A percentile compares a stretch with the other conserved stretches of the same genome.
These are phyloP conservation scores for Peromyscus maniculatus DNA, from an alignment of 2,113 vertebrate species.

Conservation along the genomic window DNA sequence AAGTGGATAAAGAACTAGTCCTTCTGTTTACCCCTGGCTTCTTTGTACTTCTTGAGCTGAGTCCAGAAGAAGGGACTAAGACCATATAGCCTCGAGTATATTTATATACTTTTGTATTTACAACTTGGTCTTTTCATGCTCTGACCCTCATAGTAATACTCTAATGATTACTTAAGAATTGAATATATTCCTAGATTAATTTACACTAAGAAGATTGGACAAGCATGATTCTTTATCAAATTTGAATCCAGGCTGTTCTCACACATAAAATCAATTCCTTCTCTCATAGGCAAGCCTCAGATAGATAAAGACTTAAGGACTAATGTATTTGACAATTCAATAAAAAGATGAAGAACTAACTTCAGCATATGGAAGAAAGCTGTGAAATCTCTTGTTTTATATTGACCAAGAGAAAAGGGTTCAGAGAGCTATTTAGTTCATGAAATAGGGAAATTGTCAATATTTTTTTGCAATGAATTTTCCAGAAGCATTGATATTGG, in stretches of 20 bases:
- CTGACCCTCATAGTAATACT: background rate
- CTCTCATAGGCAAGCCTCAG: background rate
- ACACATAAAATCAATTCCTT: background rate
- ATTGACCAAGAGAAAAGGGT: background rate
- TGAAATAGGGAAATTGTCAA: background rate
- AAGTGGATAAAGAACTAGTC: background rate
- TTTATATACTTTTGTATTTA: constrained; percentile 43
- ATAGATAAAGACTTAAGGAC: background rate
- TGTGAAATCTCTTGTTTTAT: constrained; percentile 8
- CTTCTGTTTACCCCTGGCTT: background rate
- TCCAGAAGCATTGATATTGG: background rate
- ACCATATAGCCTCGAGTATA: background rate
- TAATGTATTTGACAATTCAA: background rate
- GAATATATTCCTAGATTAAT: constrained; percentile 10
- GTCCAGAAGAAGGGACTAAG: background rate
- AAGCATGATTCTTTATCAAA: background rate
- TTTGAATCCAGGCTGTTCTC: background rate
- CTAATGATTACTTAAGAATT: background rate
- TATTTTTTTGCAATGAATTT: constrained; percentile 31
- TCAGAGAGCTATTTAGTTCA: constrained; percentile 17
- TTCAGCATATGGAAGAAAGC: background rate
- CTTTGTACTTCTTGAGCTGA: background rate
- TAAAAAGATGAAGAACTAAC: constrained; percentile 39
- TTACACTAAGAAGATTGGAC: background rate
- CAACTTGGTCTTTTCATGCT: background rate